phyloP scores from a whole-genome alignment of 2,113 vertebrate species.

The Antigone vipio region DNA sequence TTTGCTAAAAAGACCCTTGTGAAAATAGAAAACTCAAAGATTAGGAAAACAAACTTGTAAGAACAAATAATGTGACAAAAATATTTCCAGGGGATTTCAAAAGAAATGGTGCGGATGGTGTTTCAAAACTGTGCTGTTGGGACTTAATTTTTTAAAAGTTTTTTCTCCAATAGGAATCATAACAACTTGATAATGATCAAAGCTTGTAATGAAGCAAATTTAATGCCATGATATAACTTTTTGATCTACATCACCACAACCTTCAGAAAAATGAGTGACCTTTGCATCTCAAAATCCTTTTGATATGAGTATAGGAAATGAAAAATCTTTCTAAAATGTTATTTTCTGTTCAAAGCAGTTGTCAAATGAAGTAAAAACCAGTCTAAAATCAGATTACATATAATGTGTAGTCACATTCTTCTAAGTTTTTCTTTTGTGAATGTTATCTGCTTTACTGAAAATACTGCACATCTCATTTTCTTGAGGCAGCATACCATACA shows the following conservation, averaged over 20 bases:
- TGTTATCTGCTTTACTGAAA: neutral
- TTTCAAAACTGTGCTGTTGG: neutral
- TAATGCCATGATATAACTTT: neutral
- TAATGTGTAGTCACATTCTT: neutral
- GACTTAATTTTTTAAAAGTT: neutral
- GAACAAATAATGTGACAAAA: neutral
- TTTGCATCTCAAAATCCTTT: neutral
- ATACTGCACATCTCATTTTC: neutral
- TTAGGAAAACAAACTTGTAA: neutral
- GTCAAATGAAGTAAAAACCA: neutral
- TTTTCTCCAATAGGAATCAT: neutral
- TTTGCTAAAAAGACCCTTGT: neutral
- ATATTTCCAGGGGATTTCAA: conserved; percentile 25
- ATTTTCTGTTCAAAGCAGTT: neutral
- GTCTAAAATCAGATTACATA: neutral
- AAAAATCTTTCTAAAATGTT: neutral
- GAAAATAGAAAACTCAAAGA: neutral
- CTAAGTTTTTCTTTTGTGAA: neutral
- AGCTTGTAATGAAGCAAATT: conserved; percentile 6
- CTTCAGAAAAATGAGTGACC: neutral
- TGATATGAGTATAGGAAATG: neutral
- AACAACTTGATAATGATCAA: neutral
- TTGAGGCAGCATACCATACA: neutral
- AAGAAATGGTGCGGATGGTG: neutral
- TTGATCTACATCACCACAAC: neutral